Conservation (phyloP, 2,113 vertebrate genomes). For the Hemiprocne comata region DNA sequence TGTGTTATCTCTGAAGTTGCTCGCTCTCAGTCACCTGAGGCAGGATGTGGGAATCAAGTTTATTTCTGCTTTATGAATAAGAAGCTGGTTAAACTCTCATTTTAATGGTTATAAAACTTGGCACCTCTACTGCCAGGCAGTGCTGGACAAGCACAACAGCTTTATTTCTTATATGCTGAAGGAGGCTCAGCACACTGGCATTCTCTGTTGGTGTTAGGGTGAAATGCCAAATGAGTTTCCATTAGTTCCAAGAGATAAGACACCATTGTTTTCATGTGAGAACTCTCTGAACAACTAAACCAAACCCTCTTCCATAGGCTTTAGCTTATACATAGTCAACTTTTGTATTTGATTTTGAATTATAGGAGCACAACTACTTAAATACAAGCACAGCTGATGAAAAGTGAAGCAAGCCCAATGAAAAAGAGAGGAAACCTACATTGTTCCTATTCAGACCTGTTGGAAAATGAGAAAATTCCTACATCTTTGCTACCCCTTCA, state of each 20-base stretch:
- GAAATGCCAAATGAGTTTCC: constrained; percentile 62
- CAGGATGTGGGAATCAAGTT: neutral
- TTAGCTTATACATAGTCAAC: neutral
- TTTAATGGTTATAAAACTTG: constrained; percentile 38
- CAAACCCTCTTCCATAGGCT: neutral
- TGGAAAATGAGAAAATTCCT: neutral
- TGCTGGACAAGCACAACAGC: neutral
- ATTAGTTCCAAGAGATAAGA: constrained; percentile 46
- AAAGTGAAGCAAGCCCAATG: neutral
- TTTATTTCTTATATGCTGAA: constrained; percentile 29
- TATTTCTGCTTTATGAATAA: neutral
- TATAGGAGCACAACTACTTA: neutral
- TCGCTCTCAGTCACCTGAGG: neutral
- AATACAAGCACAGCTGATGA: neutral
- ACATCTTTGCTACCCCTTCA: neutral
- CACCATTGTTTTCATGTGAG: neutral
- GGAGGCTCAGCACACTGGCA: constrained; percentile 37
- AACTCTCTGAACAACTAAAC: constrained; percentile 31
- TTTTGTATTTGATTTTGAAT: neutral
- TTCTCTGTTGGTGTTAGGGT: constrained; percentile 4
- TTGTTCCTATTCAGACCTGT: neutral
- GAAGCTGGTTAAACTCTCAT: constrained; percentile 4
- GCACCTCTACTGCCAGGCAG: neutral
- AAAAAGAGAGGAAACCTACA: neutral
- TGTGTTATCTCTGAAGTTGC: neutral